phyloP scores from a whole-genome alignment of 2,888 invertebrate genomes.

The Rhagonycha lutea region DNA sequence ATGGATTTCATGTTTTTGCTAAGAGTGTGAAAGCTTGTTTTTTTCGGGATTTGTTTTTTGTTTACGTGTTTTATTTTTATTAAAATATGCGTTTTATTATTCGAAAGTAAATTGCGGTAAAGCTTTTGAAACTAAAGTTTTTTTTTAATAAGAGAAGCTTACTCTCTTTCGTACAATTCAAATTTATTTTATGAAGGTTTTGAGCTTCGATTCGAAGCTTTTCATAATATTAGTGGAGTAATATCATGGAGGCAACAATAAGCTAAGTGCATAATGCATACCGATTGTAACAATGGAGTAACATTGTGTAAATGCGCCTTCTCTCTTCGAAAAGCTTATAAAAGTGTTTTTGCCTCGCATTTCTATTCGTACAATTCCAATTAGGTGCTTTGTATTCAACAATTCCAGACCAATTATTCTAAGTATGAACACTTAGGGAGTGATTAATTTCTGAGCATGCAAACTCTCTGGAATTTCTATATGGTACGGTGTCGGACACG shows the following conservation, averaged over 20 bases:
- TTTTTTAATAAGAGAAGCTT: not conserved
- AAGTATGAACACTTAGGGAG: conserved; percentile 25
- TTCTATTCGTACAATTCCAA: conserved; percentile 21
- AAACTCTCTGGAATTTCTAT: conserved; percentile 23
- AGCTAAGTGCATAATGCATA: not conserved
- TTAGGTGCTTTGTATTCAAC: conserved; percentile 30
- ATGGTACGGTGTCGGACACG: conserved; percentile 22
- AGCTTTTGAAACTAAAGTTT: not conserved
- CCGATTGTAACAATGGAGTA: not conserved
- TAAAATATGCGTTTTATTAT: not conserved
- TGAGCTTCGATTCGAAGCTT: not conserved
- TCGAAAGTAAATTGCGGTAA: not conserved
- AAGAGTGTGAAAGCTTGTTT: not conserved
- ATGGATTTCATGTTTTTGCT: not conserved
- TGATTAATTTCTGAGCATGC: conserved; percentile 30
- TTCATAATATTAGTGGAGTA: not conserved
- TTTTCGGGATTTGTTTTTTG: not conserved
- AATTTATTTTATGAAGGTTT: not conserved
- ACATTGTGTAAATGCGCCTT: conserved; percentile 9
- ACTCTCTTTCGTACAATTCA: not conserved
- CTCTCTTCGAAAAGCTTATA: conserved; percentile 8
- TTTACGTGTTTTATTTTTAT: not conserved
- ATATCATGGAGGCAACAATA: not conserved
- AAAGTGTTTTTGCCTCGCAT: conserved; percentile 12
- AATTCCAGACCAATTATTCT: conserved; percentile 26